phyloP scores from a whole-genome alignment of 2,797 vertebrate genomes.

The Catostomus latipinnis region DNA sequence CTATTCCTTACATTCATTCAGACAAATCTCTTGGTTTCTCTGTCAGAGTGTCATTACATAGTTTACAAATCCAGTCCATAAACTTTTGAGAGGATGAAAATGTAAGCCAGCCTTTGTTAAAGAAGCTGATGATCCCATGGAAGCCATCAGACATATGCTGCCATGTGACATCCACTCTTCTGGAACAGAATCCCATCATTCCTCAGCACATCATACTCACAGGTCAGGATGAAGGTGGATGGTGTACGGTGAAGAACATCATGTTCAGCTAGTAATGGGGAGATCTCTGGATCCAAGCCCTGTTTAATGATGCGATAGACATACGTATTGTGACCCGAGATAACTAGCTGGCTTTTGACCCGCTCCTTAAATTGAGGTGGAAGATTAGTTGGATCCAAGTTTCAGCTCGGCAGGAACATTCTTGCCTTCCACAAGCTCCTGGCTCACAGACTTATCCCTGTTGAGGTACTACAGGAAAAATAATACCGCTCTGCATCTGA shows the following conservation, averaged over 20 bases:
- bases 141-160: constrained; percentile 81
- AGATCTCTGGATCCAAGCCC: constrained; percentile 65
- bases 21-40: too few relatives aligned
- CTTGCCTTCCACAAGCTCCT: constrained; percentile 64
- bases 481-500: constrained; percentile 60
- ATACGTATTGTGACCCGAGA: constrained; percentile 62
- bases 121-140: constrained; percentile 77
- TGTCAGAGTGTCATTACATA: constrained; percentile 77
- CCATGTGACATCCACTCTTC: constrained; percentile 83
- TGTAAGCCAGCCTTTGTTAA: constrained; percentile 47
- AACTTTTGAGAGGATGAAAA: constrained; percentile 72
- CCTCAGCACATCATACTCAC: constrained; percentile 82
- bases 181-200: constrained; percentile 86
- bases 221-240: constrained; percentile 83
- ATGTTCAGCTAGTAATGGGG: constrained; percentile 81
- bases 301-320: constrained; percentile 57
- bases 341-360: constrained; percentile 57
- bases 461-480: constrained; percentile 76
- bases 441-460: constrained; percentile 58
- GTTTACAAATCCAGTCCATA: constrained; percentile 63
- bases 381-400: constrained; percentile 76
- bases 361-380: constrained; percentile 75
- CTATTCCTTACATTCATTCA: too few relatives aligned
- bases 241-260: constrained; percentile 74
- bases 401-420: constrained; percentile 76